phyloP scores from a whole-genome alignment of 2,797 vertebrate genomes.

The Harpagifer antarcticus region DNA sequence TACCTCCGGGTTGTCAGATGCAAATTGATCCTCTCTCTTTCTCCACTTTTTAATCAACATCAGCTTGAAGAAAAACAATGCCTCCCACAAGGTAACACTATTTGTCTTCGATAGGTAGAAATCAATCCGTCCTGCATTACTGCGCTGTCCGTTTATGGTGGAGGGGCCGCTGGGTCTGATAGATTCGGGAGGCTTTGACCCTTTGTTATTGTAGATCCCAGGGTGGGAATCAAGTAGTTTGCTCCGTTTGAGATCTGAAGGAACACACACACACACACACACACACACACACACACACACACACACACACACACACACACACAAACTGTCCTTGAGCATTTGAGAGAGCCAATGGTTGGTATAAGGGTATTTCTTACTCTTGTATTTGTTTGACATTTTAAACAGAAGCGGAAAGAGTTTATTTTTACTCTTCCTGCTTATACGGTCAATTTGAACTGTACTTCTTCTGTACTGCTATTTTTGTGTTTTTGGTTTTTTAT shows the following conservation, averaged over 20 bases:
- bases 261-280: constrained; percentile 1
- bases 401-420: neutral
- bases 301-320: constrained; percentile 11
- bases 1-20: constrained; percentile 70
- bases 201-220: constrained; percentile 56
- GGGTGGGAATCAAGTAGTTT: constrained; percentile 58
- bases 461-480: constrained; percentile 6
- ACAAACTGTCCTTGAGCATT: constrained; percentile 57
- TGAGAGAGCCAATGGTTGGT: constrained; percentile 33
- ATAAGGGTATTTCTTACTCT: constrained; percentile 16
- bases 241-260: constrained; percentile 51
- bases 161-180: constrained; percentile 49
- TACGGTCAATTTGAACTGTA: constrained; percentile 10
- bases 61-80: constrained; percentile 66
- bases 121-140: constrained; percentile 62
- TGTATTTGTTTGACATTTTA: constrained; percentile 33
- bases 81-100: constrained; percentile 66
- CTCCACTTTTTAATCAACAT: constrained; percentile 75
- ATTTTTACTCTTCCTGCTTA: neutral
- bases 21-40: constrained; percentile 68
- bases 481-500: constrained; percentile 3
- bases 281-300: constrained; percentile 4
- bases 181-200: constrained; percentile 55
- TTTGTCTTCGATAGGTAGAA: constrained; percentile 63
- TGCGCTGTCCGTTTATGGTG: constrained; percentile 57